Evolutionary conservation across 2,797 vertebrate genomes (phyloP).

Genomic region (Tarsius wallacei): DNA sequence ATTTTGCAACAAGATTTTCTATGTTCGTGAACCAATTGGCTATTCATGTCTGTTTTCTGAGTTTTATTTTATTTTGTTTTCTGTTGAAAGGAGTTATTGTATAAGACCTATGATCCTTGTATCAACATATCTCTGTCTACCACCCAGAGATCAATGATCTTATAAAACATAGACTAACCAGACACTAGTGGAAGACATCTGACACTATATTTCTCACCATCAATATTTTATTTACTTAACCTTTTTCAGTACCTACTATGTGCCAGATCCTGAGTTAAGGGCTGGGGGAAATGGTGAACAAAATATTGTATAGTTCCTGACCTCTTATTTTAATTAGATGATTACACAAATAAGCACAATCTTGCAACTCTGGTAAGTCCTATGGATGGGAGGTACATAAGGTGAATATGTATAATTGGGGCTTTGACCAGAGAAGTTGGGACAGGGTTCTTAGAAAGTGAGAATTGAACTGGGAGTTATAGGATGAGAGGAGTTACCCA

Average conservation of each 20-base stretch:
- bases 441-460: background rate
- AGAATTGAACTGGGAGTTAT: background rate
- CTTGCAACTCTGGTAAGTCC: background rate
- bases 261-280: background rate
- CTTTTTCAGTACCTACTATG: background rate
- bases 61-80: constrained; percentile 21
- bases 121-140: background rate
- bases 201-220: background rate
- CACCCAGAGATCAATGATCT: background rate
- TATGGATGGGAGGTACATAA: background rate
- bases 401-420: background rate
- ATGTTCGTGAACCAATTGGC: background rate
- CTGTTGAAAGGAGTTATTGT: background rate
- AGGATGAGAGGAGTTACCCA: background rate
- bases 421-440: background rate
- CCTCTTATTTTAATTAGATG: background rate
- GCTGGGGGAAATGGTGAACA: background rate
- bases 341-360: background rate
- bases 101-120: background rate
- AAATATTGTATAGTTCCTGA: background rate
- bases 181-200: background rate
- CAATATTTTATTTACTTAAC: background rate
- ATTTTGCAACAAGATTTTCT: background rate
- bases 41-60: background rate
- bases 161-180: background rate